Evolutionary conservation across 2,797 vertebrate species (phyloP), one percentile per base, ranked within the genome.

Genomic region (Jordanella pulchra): DNA sequence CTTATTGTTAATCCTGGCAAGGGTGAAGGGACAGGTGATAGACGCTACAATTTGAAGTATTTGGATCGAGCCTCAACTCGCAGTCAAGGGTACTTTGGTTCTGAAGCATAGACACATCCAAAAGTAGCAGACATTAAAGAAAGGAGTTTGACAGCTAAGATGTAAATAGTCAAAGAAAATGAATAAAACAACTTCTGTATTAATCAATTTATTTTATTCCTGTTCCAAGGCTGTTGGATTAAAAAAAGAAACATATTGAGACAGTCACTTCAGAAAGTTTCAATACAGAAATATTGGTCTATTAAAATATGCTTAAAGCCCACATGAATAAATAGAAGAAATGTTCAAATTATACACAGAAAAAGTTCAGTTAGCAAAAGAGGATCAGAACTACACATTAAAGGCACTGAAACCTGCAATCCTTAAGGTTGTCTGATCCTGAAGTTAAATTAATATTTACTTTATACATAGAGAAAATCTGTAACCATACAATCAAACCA

Each of bases 191-290:
- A 44, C 6, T 58, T 77, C 66, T 72, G 68, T 71, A 75, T 78
- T 80, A 58, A 76, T 68, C 55, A 80, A 82, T 84, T 78, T 54
- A 84, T 79, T 91, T 87, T 89, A 80, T 76, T 91, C 84, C 69
- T 84, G 58, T n/a, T 83, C 76, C 80, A 74, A 69, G 73, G 65
- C 66, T 76, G 72, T 45, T 78, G 67, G 60, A 84, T 82, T 81
- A 76, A 45, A 86, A 53, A 64, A 44, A 55, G 78, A 64, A 83
- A 27, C 66, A 23, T 60, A 65, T 53, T 58, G 25, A 21, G 35
- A 72, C 23, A 42, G 70, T 76, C 60, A 51, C 54, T 56, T 70
- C 70, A 56, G 14, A 3, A 67, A 55, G 69, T 66, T 80, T 61
- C 58, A 61, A 23, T 61, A 32, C 21, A 28, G 30, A 71, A 39